These are phyloP conservation scores for Brachionus sp. DNA, from an alignment of 1,140 invertebrate species.

Conservation along the genomic window DNA sequence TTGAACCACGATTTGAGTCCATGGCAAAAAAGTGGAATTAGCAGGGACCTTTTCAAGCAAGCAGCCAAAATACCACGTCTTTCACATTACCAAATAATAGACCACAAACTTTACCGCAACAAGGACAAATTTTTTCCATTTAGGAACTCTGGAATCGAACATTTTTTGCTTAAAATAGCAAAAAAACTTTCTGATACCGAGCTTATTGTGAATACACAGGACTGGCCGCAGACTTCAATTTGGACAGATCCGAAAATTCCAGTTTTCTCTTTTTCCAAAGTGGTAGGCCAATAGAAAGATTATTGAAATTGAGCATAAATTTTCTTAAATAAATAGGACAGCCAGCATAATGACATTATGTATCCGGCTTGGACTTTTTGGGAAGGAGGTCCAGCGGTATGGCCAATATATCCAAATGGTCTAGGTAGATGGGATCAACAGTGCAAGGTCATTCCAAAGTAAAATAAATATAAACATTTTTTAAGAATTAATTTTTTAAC, in stretches of 20 bases:
- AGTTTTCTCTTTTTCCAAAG: constrained; percentile 89
- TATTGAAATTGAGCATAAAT: constrained; percentile 41
- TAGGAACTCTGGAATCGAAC: constrained; percentile 84
- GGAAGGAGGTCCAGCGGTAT: constrained; percentile 91
- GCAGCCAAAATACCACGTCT: not conserved
- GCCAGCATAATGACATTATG: constrained; percentile 80
- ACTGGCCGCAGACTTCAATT: constrained; percentile 80
- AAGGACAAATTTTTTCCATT: constrained; percentile 38
- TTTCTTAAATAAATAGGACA: constrained; percentile 58
- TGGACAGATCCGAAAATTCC: constrained; percentile 68
- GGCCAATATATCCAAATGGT: constrained; percentile 79
- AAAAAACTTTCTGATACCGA: constrained; percentile 76
- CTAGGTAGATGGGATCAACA: constrained; percentile 86
- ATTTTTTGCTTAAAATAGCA: constrained; percentile 70
- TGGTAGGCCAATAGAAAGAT: not conserved
- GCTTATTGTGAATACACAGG: constrained; percentile 79
- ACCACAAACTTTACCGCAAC: constrained; percentile 20
- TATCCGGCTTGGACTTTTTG: constrained; percentile 97
- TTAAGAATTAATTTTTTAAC: not conserved
- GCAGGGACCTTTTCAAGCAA: not conserved
- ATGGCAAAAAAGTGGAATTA: constrained; percentile 21
- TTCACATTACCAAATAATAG: constrained; percentile 41
- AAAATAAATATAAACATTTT: constrained; percentile 3
- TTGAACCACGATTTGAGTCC: not conserved
- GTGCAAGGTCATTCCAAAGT: constrained; percentile 68